phyloP scores from a whole-genome alignment of 2,888 invertebrate species.

The Xylophagus ater region DNA sequence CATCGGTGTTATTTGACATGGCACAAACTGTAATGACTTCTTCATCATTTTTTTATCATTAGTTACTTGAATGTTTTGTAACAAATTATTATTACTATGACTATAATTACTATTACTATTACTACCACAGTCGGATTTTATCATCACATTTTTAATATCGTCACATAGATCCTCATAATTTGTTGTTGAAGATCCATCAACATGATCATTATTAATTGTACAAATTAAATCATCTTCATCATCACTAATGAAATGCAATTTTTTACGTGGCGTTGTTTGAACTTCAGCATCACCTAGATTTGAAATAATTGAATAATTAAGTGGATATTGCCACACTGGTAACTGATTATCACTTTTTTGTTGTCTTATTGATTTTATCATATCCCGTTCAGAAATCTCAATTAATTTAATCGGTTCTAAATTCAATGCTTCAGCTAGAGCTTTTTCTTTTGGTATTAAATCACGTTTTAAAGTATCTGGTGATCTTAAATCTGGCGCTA shows the following conservation, averaged over 20 bases:
- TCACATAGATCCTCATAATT: constrained; percentile 9
- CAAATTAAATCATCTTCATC: constrained; percentile 22
- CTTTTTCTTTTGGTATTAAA: constrained; percentile 63
- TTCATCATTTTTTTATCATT: constrained; percentile 5
- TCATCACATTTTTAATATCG: constrained; percentile 14
- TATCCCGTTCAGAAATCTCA: constrained; percentile 25
- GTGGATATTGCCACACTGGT: constrained; percentile 9
- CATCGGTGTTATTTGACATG: constrained; percentile 10
- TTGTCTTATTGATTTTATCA: constrained; percentile 19
- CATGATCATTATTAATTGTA: constrained; percentile 20
- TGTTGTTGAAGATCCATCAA: constrained; percentile 3
- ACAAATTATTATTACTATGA: no score
- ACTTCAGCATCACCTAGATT: constrained; percentile 26
- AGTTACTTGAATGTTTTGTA: no score
- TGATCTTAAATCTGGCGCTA: constrained; percentile 46
- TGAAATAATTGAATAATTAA: constrained; percentile 9
- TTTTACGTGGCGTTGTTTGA: constrained; percentile 28
- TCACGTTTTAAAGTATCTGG: constrained; percentile 56
- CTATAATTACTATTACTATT: constrained; percentile 12
- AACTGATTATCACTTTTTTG: constrained; percentile 4
- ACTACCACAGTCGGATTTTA: constrained; percentile 16
- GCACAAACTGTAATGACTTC: constrained; percentile 12
- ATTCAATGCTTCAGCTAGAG: constrained; percentile 32
- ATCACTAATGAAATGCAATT: constrained; percentile 21
- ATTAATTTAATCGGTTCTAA: constrained; percentile 28